Evolutionary conservation across 23 tunicate genomes (phyloP).

Genomic region (Halocynthia aurantium): DNA sequence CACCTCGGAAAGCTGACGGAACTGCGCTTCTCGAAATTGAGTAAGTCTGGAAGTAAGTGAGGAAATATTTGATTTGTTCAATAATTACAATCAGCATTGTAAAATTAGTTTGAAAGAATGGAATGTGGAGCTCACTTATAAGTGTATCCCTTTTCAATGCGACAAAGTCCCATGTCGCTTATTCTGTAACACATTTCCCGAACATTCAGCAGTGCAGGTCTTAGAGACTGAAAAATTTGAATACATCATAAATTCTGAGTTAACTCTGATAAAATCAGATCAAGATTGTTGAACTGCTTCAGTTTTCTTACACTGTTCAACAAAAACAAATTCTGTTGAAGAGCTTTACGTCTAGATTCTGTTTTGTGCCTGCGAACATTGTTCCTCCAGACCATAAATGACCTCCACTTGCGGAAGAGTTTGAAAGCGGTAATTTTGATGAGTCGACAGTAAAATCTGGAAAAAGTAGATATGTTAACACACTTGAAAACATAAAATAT

Average conservation of each 20-base stretch:
- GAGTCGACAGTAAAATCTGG: conserved; percentile 70
- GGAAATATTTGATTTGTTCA: neutral
- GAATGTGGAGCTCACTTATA: conserved; percentile 25
- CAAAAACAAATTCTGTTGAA: conserved; percentile 76
- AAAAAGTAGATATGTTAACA: neutral
- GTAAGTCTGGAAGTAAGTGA: conserved; percentile 12
- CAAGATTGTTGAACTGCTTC: neutral
- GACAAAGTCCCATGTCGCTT: conserved; percentile 91
- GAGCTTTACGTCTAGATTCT: conserved; percentile 41
- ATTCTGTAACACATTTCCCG: conserved; percentile 98
- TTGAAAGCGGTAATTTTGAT: conserved; percentile 69
- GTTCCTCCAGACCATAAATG: conserved; percentile 83
- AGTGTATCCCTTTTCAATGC: conserved; percentile 92
- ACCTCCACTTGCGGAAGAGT: conserved; percentile 83
- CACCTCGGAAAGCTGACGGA: conserved; percentile 67
- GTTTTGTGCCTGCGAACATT: conserved; percentile 77
- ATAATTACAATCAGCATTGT: neutral
- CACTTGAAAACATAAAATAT: neutral
- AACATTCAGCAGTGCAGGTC: conserved; percentile 90
- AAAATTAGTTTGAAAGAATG: neutral
- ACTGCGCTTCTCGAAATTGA: conserved; percentile 80
- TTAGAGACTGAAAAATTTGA: conserved; percentile 48
- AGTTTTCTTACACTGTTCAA: conserved; percentile 47
- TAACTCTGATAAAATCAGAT: neutral
- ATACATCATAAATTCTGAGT: neutral